Evolutionary conservation across 2,888 invertebrate species (phyloP), one percentile per base, ranked within the genome.

Genomic region (Drosophila recens): DNA sequence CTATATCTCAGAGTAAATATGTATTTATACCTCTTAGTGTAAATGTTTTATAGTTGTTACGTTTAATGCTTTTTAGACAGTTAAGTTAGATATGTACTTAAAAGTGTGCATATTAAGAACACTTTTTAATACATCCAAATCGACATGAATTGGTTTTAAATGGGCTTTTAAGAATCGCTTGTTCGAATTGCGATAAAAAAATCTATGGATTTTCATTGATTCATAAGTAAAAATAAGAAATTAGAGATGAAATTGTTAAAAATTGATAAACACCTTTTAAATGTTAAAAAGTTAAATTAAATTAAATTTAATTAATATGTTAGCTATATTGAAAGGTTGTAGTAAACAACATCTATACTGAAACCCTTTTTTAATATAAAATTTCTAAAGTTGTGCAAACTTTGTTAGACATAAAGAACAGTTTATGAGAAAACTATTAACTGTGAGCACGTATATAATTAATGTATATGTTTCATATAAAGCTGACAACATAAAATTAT

Each of bases 401-500:
- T 27, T 30, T 6, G 6, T 46, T 8, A 3, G 10, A 27, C 11
- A 46, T 34, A 23, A 23, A 52, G 23, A 23, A 23, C 15, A 36
- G 4, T 57, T 46, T 8, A 30, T 17, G 27, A 11, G 10, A 30
- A 40, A 30, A 30, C n/a, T 20, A 45, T 45, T 0, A 17, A 30
- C 27, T 27, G 9, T 13, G 30, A 30, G 30, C 10, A 38, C 17
- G 8, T 13, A 9, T 15, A 9, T 17, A 17, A 2, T 42, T 51
- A 6, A 49, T 33, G 20, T 59, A 6, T 33, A 43, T 27, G 34
- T 8, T 36, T 17, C 23, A 38, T 46, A 34, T 59, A n/a, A 36
- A 38, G 30, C 20, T 57, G 38, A 40, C 30, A 53, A 58, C 36
- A 40, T 52, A 40, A 1, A 43, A n/a, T 15, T 38, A 54, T 53